Evolutionary conservation across 2,113 vertebrate genomes (phyloP).

Genomic region (Hemicordylus capensis): DNA sequence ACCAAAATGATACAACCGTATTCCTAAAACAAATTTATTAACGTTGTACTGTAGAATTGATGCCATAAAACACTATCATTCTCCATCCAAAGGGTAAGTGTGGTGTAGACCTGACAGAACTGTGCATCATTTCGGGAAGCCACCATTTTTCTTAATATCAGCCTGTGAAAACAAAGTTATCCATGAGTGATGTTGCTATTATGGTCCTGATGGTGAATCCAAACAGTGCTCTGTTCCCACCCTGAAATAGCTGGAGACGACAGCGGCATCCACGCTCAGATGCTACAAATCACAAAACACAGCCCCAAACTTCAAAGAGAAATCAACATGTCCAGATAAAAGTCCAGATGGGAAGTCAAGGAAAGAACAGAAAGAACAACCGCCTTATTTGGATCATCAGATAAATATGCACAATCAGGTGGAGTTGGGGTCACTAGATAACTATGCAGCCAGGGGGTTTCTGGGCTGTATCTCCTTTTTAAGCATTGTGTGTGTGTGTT

Average conservation of each 20-base stretch:
- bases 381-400: conserved; percentile 53
- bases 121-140: conserved; percentile 71
- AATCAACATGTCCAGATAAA: conserved; percentile 67
- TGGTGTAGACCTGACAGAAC: conserved; percentile 73
- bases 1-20: conserved; percentile 67
- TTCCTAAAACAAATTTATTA: conserved; percentile 81
- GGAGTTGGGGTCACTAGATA: conserved; percentile 50
- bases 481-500: conserved; percentile 37
- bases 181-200: conserved; percentile 79
- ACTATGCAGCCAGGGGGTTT: conserved; percentile 45
- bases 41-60: conserved; percentile 73
- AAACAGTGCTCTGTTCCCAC: conserved; percentile 63
- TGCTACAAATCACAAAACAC: conserved; percentile 68
- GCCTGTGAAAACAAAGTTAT: conserved; percentile 77
- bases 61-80: conserved; percentile 78
- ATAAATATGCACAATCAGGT: conserved; percentile 29
- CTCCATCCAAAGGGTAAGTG: conserved; percentile 76
- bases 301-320: conserved; percentile 68
- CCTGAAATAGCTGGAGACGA: conserved; percentile 70
- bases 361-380: not conserved
- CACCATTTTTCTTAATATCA: conserved; percentile 82
- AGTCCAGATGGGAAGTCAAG: conserved; percentile 61
- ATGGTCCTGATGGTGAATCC: conserved; percentile 70
- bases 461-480: conserved; percentile 38
- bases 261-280: conserved; percentile 57